A percentile compares a stretch with the other conserved stretches of the same genome.
These are phyloP conservation scores for Cataglyphis altisquamis DNA, from an alignment of 2,888 invertebrate species.

Conservation along the genomic window DNA sequence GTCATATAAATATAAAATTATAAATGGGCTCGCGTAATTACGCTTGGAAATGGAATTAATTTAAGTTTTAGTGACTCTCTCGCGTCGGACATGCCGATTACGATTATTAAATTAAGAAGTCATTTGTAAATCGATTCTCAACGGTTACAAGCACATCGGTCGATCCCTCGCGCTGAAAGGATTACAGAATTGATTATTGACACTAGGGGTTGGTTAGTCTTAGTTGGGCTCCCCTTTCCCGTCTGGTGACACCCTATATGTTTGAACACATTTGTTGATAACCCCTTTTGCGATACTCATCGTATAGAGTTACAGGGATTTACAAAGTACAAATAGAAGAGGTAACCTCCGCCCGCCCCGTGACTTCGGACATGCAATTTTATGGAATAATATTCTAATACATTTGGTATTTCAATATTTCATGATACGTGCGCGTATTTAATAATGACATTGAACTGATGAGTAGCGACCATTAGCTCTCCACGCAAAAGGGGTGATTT, in stretches of 20 bases:
- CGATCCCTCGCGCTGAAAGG: slow-evolving; percentile 79
- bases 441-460: neutral
- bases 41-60: neutral
- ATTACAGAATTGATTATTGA: slow-evolving; percentile 82
- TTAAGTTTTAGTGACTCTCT: neutral
- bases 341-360: slow-evolving; percentile 43
- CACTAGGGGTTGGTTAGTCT: slow-evolving; percentile 75
- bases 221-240: slow-evolving; percentile 65
- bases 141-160: slow-evolving; percentile 81
- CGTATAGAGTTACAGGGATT: slow-evolving; percentile 79
- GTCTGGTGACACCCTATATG: slow-evolving; percentile 84
- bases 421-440: neutral
- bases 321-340: slow-evolving; percentile 72
- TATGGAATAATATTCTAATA: slow-evolving; percentile 1
- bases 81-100: neutral
- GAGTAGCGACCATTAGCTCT: neutral
- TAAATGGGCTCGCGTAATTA: neutral
- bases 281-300: slow-evolving; percentile 76
- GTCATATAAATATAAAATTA: neutral
- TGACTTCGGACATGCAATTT: slow-evolving; percentile 59
- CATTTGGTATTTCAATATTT: neutral
- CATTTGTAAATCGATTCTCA: slow-evolving; percentile 82
- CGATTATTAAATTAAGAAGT: slow-evolving; percentile 79
- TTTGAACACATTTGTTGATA: slow-evolving; percentile 86
- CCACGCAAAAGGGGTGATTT: slow-evolving; percentile 72